phyloP scores from a whole-genome alignment of 1,140 invertebrate species.

The Druon quercuslanigerum region DNA sequence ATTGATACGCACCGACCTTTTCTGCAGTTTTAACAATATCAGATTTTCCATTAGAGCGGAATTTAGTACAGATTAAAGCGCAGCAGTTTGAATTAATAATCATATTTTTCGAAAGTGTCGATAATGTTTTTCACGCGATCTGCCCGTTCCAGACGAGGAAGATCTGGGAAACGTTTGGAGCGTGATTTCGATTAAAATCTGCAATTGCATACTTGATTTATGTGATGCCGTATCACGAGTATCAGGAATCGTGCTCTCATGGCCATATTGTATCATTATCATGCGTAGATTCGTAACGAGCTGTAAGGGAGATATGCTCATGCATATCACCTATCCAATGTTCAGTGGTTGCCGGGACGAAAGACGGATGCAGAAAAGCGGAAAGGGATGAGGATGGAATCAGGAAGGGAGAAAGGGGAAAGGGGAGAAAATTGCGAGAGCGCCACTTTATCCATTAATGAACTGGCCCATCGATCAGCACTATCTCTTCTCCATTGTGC shows the following conservation, averaged over 20 bases:
- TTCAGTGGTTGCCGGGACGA: not conserved
- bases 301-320: not conserved
- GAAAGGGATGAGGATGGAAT: constrained; percentile 12
- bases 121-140: too few relatives aligned
- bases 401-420: constrained; percentile 32
- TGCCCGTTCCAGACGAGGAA: too few relatives aligned
- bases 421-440: constrained; percentile 34
- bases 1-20: too few relatives aligned
- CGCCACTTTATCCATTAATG: constrained; percentile 40
- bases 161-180: too few relatives aligned
- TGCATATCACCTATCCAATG: not conserved
- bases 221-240: not conserved
- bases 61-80: too few relatives aligned
- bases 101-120: too few relatives aligned
- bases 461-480: constrained; percentile 33
- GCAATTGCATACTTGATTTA: not conserved
- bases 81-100: too few relatives aligned
- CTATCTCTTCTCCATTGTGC: constrained; percentile 21
- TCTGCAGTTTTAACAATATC: too few relatives aligned
- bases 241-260: not conserved
- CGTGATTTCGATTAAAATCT: not conserved
- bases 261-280: constrained; percentile 26
- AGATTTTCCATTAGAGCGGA: too few relatives aligned
- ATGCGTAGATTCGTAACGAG: constrained; percentile 16
- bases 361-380: not conserved